Evolutionary conservation across 2,797 vertebrate genomes (phyloP), one percentile per base, ranked within the genome.

Genomic region (Anolis apletophallus): DNA sequence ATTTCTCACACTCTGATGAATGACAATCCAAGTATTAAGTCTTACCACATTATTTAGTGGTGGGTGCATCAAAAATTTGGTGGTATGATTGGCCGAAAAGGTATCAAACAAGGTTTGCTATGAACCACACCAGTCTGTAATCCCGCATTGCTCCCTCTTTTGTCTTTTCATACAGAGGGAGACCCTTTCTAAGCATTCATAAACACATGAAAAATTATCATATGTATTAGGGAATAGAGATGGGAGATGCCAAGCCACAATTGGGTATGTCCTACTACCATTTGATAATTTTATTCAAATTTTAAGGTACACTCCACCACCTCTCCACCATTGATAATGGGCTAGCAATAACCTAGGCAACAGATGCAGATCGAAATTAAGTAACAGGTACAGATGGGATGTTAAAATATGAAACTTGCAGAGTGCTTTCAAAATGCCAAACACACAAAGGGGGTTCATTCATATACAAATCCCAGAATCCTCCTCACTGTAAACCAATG

Each of bases 401-500:
- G 86, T 89, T 88, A 91, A 90, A 80, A 83, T 81, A 87, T 74
- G 93, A 82, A 93, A 93, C 84, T 0, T 91, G 91, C 90, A 94
- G 94, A 93, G 94, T 91, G 94, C 92, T 91, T 83, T 88, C n/a
- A 85, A 93, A 46, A 91, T 92, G 92, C 94, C 87, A 64, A 0
- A 59, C 83, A 85, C 88, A 89, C 81, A 88, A 40, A 64, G 1
- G 10, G 61, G 2, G 57, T 9, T 21, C 57, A 46, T 40, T 36
- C 13, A 16, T 59, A 67, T 26, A 16, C 59, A 36, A 5, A 23
- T 14, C 3, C 4, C 14, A 83, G 36, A 34, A 59, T 36, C 69
- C 32, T 29, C 0, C 23, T 40, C 81, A 13, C 13, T 17, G 13
- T 55, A 23, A 71, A 14, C 21, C 55, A 81, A 2, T 77, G 19